Conservation (phyloP, 2,888 invertebrate species). For the Microctonus aethiopoides region DNA sequence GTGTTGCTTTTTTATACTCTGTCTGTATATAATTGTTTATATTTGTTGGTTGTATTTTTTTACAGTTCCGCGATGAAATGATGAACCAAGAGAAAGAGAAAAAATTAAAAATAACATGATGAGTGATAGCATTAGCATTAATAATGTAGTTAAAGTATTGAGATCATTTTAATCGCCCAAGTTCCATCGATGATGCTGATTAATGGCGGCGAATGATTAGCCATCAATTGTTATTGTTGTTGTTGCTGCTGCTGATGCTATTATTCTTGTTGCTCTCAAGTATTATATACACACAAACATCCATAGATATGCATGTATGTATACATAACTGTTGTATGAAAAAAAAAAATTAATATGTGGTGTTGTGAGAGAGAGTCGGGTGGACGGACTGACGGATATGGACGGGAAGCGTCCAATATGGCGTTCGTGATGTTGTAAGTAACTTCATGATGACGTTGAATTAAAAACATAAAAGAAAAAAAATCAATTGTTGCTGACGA, state of each 20-base stretch:
- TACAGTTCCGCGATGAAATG: not conserved
- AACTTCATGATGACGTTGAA: not conserved
- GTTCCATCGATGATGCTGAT: constrained; percentile 9
- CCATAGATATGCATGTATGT: not conserved
- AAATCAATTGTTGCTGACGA: constrained; percentile 1
- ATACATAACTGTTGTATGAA: not conserved
- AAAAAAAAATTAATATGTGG: not conserved
- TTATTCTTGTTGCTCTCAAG: constrained; percentile 17
- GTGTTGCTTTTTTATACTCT: not conserved
- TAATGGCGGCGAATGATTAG: not conserved
- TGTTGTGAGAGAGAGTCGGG: constrained; percentile 25
- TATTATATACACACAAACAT: not conserved
- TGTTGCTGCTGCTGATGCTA: constrained; percentile 5
- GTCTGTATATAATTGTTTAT: not conserved
- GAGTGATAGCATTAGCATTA: constrained; percentile 19
- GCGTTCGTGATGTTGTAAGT: constrained; percentile 7
- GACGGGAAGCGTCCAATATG: constrained; percentile 29
- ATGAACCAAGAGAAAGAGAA: constrained; percentile 15
- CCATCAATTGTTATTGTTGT: constrained; percentile 6
- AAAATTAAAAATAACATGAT: constrained; percentile 1
- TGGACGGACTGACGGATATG: constrained; percentile 32
- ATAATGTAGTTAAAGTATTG: constrained; percentile 31
- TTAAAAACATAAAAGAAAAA: not conserved
- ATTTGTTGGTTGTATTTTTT: not conserved
- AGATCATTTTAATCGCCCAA: constrained; percentile 34